Percentiles rank a stretch among this genome's conserved stretches.
Conservation (phyloP, 2,888 invertebrate genomes). For the Caenorhabditis zanzibari region DNA sequence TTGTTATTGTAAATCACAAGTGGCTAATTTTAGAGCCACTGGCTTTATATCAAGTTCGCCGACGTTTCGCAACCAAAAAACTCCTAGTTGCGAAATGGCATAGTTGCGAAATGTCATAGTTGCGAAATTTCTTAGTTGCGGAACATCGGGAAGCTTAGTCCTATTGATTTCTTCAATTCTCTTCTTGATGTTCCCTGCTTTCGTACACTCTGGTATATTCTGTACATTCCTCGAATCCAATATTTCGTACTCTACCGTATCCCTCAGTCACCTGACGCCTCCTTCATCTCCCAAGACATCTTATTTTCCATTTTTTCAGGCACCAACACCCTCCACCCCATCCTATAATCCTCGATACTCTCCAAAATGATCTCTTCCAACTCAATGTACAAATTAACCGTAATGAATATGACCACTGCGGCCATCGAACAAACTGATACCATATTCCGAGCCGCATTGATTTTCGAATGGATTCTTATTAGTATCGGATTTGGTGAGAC, state of each 20-base stretch:
- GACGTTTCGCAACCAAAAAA: too few species aligned
- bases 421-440: slow-evolving; percentile 51
- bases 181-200: slow-evolving; percentile 7
- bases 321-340: background rate
- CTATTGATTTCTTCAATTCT: background rate
- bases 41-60: too few species aligned
- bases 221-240: background rate
- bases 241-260: background rate
- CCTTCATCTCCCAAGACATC: background rate
- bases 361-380: background rate
- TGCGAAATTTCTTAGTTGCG: too few species aligned
- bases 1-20: too few species aligned
- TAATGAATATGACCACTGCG: slow-evolving; percentile 62
- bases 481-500: slow-evolving; percentile 48
- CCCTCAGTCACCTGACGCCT: background rate
- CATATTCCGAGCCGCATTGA: slow-evolving; percentile 43
- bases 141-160: background rate
- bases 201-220: background rate
- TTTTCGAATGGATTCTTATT: slow-evolving; percentile 49
- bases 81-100: too few species aligned
- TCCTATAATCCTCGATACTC: background rate
- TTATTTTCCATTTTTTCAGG: too few species aligned
- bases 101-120: too few species aligned
- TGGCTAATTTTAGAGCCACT: too few species aligned
- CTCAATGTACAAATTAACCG: slow-evolving; percentile 54